A percentile compares a stretch with the other conserved stretches of the same genome.
Conservation (phyloP, 2,888 invertebrate species). For the Eupsilia transversa region DNA sequence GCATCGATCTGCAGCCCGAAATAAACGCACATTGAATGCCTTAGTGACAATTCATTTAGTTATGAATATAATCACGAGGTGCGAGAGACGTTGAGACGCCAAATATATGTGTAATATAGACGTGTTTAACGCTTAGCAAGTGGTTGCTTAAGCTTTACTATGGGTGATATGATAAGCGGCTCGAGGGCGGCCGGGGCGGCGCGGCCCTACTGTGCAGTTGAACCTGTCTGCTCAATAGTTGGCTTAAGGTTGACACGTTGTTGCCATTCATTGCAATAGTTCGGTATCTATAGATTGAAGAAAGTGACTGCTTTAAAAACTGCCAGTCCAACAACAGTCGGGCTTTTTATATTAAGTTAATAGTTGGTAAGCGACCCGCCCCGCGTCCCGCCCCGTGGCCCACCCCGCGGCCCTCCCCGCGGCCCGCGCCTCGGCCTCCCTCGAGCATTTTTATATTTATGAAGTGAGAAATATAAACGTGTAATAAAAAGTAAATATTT, state of each 20-base stretch:
- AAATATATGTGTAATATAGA: conserved; percentile 64
- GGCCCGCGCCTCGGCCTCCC: conserved; percentile 26
- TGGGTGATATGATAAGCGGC: conserved; percentile 54
- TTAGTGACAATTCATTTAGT: conserved; percentile 64
- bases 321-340: conserved; percentile 17
- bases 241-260: not conserved
- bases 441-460: conserved; percentile 61
- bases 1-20: conserved; percentile 48
- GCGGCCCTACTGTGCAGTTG: not conserved
- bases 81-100: conserved; percentile 56
- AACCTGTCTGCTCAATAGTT: not conserved
- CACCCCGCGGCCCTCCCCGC: conserved; percentile 33
- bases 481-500: conserved; percentile 59
- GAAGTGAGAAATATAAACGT: conserved; percentile 64
- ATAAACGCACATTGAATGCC: conserved; percentile 72
- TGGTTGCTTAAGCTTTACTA: conserved; percentile 64
- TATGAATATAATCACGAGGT: conserved; percentile 39
- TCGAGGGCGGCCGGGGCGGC: conserved; percentile 21
- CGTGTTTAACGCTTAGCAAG: conserved; percentile 61
- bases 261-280: not conserved
- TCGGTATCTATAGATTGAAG: not conserved
- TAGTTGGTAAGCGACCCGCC: conserved; percentile 4
- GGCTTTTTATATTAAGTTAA: conserved; percentile 36
- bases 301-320: conserved; percentile 8
- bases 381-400: conserved; percentile 24